Conservation (phyloP, 1,140 invertebrate species). For the Chymomyza costata region DNA sequence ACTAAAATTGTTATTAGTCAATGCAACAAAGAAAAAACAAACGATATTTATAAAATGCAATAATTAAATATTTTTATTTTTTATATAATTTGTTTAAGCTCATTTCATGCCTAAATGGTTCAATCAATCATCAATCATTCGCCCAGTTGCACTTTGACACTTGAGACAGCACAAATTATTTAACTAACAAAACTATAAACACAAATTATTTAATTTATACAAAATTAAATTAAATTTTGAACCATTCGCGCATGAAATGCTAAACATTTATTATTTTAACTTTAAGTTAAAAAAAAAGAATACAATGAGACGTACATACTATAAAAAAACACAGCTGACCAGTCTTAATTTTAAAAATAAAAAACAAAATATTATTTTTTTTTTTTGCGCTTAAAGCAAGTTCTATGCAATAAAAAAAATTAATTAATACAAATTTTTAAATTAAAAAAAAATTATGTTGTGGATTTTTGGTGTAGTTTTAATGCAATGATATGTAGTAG, state of each 20-base stretch:
- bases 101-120: slow-evolving; percentile 64
- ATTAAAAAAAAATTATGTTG: slow-evolving; percentile 24
- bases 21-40: slow-evolving; percentile 46
- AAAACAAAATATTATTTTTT: no score
- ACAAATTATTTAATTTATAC: slow-evolving; percentile 7
- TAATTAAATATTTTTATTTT: slow-evolving; percentile 12
- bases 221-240: slow-evolving; percentile 36
- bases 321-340: slow-evolving; percentile 32
- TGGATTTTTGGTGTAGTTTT: slow-evolving; percentile 15
- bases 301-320: slow-evolving; percentile 17
- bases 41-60: slow-evolving; percentile 51
- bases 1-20: slow-evolving; percentile 49
- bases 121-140: slow-evolving; percentile 27
- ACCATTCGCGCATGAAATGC: slow-evolving; percentile 60
- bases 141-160: slow-evolving; percentile 23
- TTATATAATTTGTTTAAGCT: slow-evolving; percentile 30
- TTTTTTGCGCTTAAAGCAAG: slow-evolving; percentile 22
- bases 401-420: slow-evolving; percentile 28
- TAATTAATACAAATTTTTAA: slow-evolving; percentile 36
- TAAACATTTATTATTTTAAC: slow-evolving; percentile 26
- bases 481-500: slow-evolving; percentile 14
- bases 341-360: slow-evolving; percentile 46
- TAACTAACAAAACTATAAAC: slow-evolving; percentile 18
- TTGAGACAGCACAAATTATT: no score
- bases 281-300: slow-evolving; percentile 2